Base-by-base conservation (phyloP, 2,113 vertebrate species). In the Lagopus leucura region DNA sequence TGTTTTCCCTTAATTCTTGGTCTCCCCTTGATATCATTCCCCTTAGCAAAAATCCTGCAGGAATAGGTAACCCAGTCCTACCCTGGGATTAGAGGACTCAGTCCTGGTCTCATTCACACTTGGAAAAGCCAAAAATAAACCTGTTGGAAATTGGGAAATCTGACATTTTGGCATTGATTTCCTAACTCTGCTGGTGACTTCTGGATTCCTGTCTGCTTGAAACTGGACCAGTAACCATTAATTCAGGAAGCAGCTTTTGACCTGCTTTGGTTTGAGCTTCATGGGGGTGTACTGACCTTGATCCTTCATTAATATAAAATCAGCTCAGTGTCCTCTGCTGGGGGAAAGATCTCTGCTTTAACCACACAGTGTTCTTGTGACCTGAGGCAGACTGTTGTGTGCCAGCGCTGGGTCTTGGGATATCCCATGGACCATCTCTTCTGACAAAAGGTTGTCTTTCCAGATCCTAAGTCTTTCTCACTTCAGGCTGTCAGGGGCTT, bases 151-250 rank as follows among this genome's bases (percentile, higher is more conserved):
- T 1, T 17, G 36, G 60, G 66, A 73, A 58, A 60, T 77, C 5
- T 34, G 45, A 19, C 9, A 10, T 6, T 10, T 11, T 82, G 80
- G 7, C 52, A 54, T 2, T 47, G 89, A 64, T 89, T 84, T 78
- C 82, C 48, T 61, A 91, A 8, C 50, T 64, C 67, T 22, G 17
- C 65, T 65, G 42, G 63, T 84, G 70, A 22, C 69, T 87, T 80
- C 79, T 86, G 80, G 38, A 69, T 64, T 88, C 82, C 73, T 57
- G 55, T 57, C 80, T 92, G 4, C 82, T 67, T 58, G 76, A 86
- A 96, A 83, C 83, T 61, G 88, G 57, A 65, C 27, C 28, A 70
- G 75, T 81, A 66, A 32, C 28, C n/a, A 0, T 76, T 69, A 79
- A 72, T 69, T 79, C 40, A 84, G 63, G 61, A 82, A 89, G 32